Base-by-base conservation (phyloP, 2,113 vertebrate genomes). In the Gadus chalcogrammus region DNA sequence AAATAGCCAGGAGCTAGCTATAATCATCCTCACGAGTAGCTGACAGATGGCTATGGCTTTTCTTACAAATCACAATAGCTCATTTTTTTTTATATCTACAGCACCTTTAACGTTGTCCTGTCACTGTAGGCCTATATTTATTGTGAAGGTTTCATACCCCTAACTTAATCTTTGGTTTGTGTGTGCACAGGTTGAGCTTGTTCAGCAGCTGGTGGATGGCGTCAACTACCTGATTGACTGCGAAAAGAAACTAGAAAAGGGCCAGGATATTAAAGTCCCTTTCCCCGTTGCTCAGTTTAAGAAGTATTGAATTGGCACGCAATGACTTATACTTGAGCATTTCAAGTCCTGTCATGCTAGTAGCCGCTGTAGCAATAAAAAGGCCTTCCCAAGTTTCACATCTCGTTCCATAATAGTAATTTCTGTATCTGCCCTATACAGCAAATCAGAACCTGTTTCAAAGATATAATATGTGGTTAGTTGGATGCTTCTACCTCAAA, bases 181-280 rank as follows among this genome's bases (percentile, higher is more conserved):
- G n/a, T 69, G 1, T 65, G 6, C 65, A 16, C 16, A 92, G 95
- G 96, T 98, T 79, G 95, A 98, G 85, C 88, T 97, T 60, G 96
- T 98, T 60, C 96, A 97, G 91, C 77, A 95, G 56, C 78, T 98
- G 76, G 82, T 96, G 0, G 94, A 96, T 0, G 96, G 96, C 0
- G 94, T 97, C 80, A 95, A 95, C 87, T 95, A 92, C 77, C 91
- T 98, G 52, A 91, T 96, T 6, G 96, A 98, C 4, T 97, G 95
- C 1, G 96, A 98, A 82, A 98, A 97, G 91, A 94, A 80, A 83
- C 72, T 97, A 78, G 95, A 98, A 79, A 94, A 31, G 80, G 95
- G 95, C 1, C 95, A 98, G 81, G 95, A 97, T 74, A 95, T 98
- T 80, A 96, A 92, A 65, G 86, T 97, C 72, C 96, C 96, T 1